Base-by-base conservation (phyloP, 2,888 invertebrate species). In the Vesta saturnalis region DNA sequence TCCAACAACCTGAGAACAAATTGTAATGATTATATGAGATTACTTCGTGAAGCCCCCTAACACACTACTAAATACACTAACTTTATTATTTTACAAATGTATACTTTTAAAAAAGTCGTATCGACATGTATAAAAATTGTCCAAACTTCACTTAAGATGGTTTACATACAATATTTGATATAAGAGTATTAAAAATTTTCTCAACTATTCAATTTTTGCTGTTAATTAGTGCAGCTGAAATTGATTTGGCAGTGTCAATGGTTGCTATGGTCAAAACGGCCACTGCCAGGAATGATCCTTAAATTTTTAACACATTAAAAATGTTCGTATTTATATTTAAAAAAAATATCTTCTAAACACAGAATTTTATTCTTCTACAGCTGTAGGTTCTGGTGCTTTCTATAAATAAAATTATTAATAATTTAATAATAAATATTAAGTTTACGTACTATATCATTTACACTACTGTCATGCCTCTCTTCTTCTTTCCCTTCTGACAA, bases 81-180 rank as follows among this genome's bases (percentile, higher is more conserved):
- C 75, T 78, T 70, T 73, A 73, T 69, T 81, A 81, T 82, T 82
- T 83, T 83, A 83, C 83, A 83, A 78, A 80, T 83, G 83, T 83
- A 83, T 83, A 83, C 79, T 80, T 74, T 74, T 77, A 79, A 83
- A 82, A 82, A 82, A 79, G 81, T 80, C 80, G 81, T 74, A 75
- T 81, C 78, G 79, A 82, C 81, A 79, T 69, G 74, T 82, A 81
- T 81, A 82, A 82, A 83, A 83, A 82, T 78, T 80, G 81, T 82
- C 81, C 81, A 79, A 81, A 80, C 78, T 74, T 73, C 79, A 80
- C 80, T 79, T 80, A 79, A 79, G 77, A 77, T 77, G 77, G 79
- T 83, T 80, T 80, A 81, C 82, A 81, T 49, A 46, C 46, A 46
- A 82, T 80, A 81, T 82, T 79, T 78, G 74, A 77, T 74, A 77